These are phyloP conservation scores for Asbolus verrucosus DNA, from an alignment of 1,140 invertebrate species.

Conservation along the genomic window DNA sequence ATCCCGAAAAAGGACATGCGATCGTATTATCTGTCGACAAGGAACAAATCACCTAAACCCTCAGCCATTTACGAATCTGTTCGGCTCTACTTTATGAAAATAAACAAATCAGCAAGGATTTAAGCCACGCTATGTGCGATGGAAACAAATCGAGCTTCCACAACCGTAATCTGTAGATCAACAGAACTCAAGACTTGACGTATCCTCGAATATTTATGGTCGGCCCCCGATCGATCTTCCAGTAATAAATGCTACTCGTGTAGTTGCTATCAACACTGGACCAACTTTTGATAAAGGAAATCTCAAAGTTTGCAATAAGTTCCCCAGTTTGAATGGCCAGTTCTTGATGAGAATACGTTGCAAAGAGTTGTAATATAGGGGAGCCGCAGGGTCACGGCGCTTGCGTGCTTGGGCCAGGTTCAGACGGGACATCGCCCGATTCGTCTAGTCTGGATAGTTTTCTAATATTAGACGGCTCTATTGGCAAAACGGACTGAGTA, in stretches of 20 bases:
- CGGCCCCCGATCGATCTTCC: background rate
- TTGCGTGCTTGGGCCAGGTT: background rate
- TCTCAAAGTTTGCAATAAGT: conserved; percentile 26
- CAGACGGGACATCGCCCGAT: conserved; percentile 5
- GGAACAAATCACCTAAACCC: too few relatives aligned
- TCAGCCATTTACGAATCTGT: background rate
- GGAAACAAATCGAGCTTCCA: background rate
- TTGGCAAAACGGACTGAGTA: too few relatives aligned
- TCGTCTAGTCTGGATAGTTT: conserved; percentile 18
- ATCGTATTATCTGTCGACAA: conserved; percentile 6
- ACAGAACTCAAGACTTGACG: background rate
- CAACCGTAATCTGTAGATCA: conserved; percentile 2
- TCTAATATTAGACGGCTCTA: conserved; percentile 34
- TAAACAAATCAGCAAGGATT: background rate
- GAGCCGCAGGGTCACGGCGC: conserved; percentile 17
- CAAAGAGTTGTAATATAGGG: conserved; percentile 11
- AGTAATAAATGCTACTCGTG: conserved; percentile 11
- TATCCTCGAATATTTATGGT: conserved; percentile 23
- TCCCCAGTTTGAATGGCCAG: conserved; percentile 30
- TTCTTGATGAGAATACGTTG: conserved; percentile 37
- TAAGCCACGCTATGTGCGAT: background rate
- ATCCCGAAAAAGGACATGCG: conserved; percentile 20
- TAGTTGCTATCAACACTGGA: conserved; percentile 8
- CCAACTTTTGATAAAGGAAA: conserved; percentile 33
- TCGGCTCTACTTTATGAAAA: background rate